Base-by-base conservation (phyloP, 1,140 invertebrate genomes). In the Ditylenchus dipsaci region DNA sequence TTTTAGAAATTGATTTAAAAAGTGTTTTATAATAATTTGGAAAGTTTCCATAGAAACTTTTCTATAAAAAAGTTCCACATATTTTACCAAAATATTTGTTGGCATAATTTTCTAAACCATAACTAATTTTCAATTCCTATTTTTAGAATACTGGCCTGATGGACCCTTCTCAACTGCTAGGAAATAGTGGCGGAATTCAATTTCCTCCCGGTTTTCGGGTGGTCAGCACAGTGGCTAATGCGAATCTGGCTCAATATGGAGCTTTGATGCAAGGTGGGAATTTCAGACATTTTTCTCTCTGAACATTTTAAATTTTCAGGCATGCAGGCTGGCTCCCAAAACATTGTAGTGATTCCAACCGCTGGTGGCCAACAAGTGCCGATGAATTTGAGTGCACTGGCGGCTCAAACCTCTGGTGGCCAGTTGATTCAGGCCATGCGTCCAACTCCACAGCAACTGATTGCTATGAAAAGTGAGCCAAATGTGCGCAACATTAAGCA, bases 401-500 rank as follows among this genome's bases (percentile, higher is more conserved):
- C 3, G 23, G 49, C 49, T 53, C 49, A 53, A 53, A 26, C 49
- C 15, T 26, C 33, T 38, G 33, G 33, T 38, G 23, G 49, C 15
- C 23, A 53, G 15, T 5, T 53, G 23, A 53, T 26, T 26, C 49
- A 38, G n/a, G 49, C 49, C 3, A 26, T 53, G 49, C 49, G 49
- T 26, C 49, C 49, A 8, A 19, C n/a, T 21, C 49, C n/a, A 53
- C 49, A 19, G 3, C 49, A 53, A 26, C 49, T 53, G 3, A 53
- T 53, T 53, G n/a, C 49, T 53, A 53, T 53, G 49, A 53, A 53
- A 15, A 53, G n/a, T 53, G 49, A 53, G 15, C 49, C 49, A 21
- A 53, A 29, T 26, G 66, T 30, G 47, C 43, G 19, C 57, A 60
- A 65, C 66, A 23, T 47, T 33, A 23, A 19, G 45, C 47, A 57